phyloP scores from a whole-genome alignment of 1,140 invertebrate species.

The Drosophila nannoptera region DNA sequence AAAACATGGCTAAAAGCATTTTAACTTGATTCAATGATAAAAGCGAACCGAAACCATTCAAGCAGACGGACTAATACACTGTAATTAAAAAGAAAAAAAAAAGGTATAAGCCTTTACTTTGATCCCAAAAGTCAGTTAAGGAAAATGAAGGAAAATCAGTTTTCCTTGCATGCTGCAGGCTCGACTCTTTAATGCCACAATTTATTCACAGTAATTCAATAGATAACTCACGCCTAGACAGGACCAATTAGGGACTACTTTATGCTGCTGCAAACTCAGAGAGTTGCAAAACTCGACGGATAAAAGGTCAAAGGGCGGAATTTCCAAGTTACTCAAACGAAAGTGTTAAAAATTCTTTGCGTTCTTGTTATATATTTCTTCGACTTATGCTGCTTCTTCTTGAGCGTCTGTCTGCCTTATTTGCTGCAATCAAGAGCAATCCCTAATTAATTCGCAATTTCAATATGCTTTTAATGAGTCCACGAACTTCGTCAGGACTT shows the following conservation, averaged over 20 bases:
- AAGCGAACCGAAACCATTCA: background rate
- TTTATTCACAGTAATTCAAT: slow-evolving; percentile 12
- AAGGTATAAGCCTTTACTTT: no score
- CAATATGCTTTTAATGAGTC: slow-evolving; percentile 44
- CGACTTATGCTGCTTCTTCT: background rate
- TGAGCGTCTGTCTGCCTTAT: background rate
- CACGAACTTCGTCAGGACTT: slow-evolving; percentile 23
- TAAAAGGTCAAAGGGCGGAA: slow-evolving; percentile 22
- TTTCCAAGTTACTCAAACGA: slow-evolving; percentile 13
- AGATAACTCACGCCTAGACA: background rate
- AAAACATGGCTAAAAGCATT: slow-evolving; percentile 12
- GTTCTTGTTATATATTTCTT: background rate
- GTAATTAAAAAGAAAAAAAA: no score
- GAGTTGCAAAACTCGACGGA: slow-evolving; percentile 1
- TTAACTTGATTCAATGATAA: background rate
- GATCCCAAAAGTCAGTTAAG: background rate
- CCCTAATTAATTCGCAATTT: slow-evolving; percentile 45
- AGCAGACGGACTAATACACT: background rate
- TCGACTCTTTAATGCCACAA: background rate
- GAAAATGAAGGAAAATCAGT: background rate
- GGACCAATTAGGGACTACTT: slow-evolving; percentile 3
- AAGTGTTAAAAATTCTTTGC: slow-evolving; percentile 7
- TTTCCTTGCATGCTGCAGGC: no score
- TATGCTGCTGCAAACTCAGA: background rate
- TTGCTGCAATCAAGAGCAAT: slow-evolving; percentile 29